Conservation (phyloP, 2,797 vertebrate genomes). For the Sebastes nivosus region DNA sequence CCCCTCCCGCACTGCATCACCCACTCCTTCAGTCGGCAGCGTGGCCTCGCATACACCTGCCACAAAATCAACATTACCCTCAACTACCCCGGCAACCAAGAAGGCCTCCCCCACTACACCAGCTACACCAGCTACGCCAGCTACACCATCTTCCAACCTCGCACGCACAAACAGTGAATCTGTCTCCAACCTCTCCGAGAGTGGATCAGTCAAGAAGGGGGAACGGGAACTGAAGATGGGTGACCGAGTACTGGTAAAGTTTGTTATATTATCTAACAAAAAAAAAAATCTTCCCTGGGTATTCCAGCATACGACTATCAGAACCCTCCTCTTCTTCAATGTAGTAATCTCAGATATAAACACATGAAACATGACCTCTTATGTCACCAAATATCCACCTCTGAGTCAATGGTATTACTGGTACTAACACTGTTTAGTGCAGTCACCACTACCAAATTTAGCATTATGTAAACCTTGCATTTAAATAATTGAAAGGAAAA, state of each 20-base stretch:
- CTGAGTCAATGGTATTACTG: neutral
- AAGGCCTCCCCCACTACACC: slow-evolving; percentile 69
- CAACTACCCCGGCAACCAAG: slow-evolving; percentile 77
- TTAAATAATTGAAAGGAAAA: neutral
- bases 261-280: slow-evolving; percentile 2
- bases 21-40: slow-evolving; percentile 83
- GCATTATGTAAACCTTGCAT: slow-evolving; percentile 2
- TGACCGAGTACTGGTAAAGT: slow-evolving; percentile 94
- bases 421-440: neutral
- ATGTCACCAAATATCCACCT: neutral
- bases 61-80: slow-evolving; percentile 71
- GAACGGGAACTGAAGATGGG: slow-evolving; percentile 96
- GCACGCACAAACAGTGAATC: slow-evolving; percentile 92
- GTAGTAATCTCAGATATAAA: slow-evolving; percentile 20
- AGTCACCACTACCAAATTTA: neutral
- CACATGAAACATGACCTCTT: neutral
- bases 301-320: slow-evolving; percentile 9
- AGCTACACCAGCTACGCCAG: slow-evolving; percentile 31
- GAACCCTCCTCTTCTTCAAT: neutral
- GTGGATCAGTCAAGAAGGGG: slow-evolving; percentile 94
- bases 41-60: slow-evolving; percentile 82
- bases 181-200: slow-evolving; percentile 94
- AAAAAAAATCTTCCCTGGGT: neutral
- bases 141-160: slow-evolving; percentile 84
- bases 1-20: slow-evolving; percentile 85